Base-by-base conservation (phyloP, 2,113 vertebrate genomes). In the Leptodactylus fuscus region DNA sequence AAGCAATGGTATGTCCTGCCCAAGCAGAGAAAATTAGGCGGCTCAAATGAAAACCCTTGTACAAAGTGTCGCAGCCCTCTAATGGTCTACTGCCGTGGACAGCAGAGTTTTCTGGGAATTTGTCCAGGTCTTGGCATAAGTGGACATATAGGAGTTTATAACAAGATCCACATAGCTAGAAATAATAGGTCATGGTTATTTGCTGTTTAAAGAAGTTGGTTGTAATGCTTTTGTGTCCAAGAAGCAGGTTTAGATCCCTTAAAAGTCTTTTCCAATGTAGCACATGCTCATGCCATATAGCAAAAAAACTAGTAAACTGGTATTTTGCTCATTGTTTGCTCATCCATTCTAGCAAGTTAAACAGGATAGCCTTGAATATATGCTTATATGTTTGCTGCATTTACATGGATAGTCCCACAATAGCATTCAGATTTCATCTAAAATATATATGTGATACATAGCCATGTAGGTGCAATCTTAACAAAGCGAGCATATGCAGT, bases 71-170 rank as follows among this genome's bases (percentile, higher is more conserved):
- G 53, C 69, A 75, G 46, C 44, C 32, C 20, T 83, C 70, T 75
- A 75, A 62, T 83, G 70, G 22, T 20, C 38, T 22, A 44, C 67
- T 20, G 49, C 51, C 73, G 69, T n/a, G 38, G 18, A 29, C 24
- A 34, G 70, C 70, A 62, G 24, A 34, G 53, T 27, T 62, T 53
- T 55, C 53, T 83, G 81, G 81, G 51, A 83, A 27, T 55, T 44
- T 55, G 20, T 83, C 34, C 81, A 83, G 51, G 34, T 18, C 69
- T 53, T 83, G 71, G 71, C 82, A 76, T n/a, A 48, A n/a, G 24
- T 83, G 82, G 16, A 38, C 69, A 12, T 60, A 58, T 48, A 48
- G 24, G 36, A 41, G 24, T 48, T 62, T 83, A 58, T 27, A 41
- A 6, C 18, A 46, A 58, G 46, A 46, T 18, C n/a, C 69, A 27